These are phyloP conservation scores for Achroia grisella DNA, from an alignment of 1,140 invertebrate species.

Conservation along the genomic window DNA sequence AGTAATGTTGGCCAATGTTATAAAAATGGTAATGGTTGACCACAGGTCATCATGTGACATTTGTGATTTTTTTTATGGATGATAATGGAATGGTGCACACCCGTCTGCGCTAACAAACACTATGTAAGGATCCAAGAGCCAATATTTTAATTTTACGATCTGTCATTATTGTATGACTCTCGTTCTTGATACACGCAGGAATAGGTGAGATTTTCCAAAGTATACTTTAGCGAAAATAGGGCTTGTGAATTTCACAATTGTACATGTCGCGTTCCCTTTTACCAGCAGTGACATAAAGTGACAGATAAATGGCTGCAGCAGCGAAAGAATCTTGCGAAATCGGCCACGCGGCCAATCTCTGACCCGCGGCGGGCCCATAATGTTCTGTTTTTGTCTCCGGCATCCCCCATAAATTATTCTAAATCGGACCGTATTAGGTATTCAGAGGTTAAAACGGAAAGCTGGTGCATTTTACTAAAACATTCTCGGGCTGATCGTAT, in stretches of 20 bases:
- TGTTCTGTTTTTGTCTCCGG: conserved; percentile 59
- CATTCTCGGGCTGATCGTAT: conserved; percentile 53
- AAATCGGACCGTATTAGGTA: conserved; percentile 65
- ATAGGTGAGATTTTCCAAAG: background rate
- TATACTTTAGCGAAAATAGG: background rate
- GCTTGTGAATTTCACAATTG: background rate
- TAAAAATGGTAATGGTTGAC: too few relatives aligned
- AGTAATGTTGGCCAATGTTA: too few relatives aligned
- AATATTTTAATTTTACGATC: background rate
- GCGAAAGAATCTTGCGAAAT: conserved; percentile 30
- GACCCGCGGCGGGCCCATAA: conserved; percentile 34
- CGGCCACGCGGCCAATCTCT: conserved; percentile 6
- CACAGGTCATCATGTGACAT: too few relatives aligned
- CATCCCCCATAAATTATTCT: conserved; percentile 57
- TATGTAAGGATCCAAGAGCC: background rate
- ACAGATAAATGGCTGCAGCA: conserved; percentile 24
- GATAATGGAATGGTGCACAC: too few relatives aligned
- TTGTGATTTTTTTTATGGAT: too few relatives aligned
- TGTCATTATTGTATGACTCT: background rate
- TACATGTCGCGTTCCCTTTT: background rate
- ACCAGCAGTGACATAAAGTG: conserved; percentile 8
- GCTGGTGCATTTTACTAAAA: conserved; percentile 53
- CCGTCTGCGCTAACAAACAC: background rate
- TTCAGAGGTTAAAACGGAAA: conserved; percentile 55
- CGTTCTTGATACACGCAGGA: background rate